Percentiles rank a stretch among this genome's conserved stretches.
These are phyloP conservation scores for Volucella bombylans DNA, from an alignment of 2,888 invertebrate species.

Conservation along the genomic window DNA sequence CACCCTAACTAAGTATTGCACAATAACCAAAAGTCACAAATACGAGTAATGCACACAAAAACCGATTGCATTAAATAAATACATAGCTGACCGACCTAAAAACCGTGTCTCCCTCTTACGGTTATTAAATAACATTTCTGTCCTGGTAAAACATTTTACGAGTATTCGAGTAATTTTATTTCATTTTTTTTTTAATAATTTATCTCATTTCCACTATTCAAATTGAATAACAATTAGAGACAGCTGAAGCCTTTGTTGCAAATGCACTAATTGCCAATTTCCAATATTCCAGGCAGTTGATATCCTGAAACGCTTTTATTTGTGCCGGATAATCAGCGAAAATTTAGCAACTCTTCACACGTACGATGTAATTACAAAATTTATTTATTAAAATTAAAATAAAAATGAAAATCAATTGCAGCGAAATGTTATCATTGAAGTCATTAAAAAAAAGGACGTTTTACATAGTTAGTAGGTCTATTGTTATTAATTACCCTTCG, in stretches of 20 bases:
- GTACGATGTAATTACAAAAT: constrained; percentile 59
- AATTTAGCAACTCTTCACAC: constrained; percentile 20
- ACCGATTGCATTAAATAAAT: constrained; percentile 12
- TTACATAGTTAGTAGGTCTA: no score
- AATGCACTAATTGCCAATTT: constrained; percentile 68
- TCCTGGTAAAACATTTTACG: no score
- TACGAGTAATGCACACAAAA: constrained; percentile 1
- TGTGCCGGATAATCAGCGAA: constrained; percentile 45
- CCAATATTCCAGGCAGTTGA: constrained; percentile 43
- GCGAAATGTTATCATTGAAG: not conserved
- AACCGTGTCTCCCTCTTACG: constrained; percentile 36
- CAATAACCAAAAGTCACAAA: no score
- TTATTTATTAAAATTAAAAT: constrained; percentile 34
- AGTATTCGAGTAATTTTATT: constrained; percentile 51
- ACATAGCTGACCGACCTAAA: constrained; percentile 41
- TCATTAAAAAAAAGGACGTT: no score
- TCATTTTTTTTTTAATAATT: constrained; percentile 70
- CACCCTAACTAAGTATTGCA: no score
- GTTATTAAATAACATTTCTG: constrained; percentile 17
- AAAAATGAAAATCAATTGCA: constrained; percentile 13
- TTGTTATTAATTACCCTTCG: no score
- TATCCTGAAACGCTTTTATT: constrained; percentile 14
- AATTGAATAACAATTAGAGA: constrained; percentile 70
- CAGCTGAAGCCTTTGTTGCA: constrained; percentile 52
- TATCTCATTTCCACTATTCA: constrained; percentile 67